Conservation (phyloP, 2,888 invertebrate genomes). For the Tetramorium bicarinatum region DNA sequence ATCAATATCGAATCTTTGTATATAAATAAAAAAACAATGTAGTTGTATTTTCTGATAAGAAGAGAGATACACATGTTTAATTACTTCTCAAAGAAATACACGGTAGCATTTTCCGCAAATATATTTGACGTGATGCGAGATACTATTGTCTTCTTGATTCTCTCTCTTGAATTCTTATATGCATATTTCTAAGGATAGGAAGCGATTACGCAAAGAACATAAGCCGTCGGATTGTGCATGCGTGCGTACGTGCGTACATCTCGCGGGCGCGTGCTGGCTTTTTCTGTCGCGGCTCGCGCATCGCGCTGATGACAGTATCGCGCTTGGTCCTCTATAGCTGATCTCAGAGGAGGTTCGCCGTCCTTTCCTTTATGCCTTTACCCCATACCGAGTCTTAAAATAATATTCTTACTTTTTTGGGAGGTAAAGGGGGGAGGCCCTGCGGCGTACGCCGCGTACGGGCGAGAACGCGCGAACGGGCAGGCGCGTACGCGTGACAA, state of each 20-base stretch:
- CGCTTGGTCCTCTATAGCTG: constrained; percentile 72
- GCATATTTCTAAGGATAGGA: not conserved
- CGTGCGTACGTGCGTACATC: constrained; percentile 19
- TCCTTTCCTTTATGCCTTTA: constrained; percentile 80
- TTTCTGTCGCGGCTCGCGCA: constrained; percentile 58
- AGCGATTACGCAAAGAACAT: constrained; percentile 10
- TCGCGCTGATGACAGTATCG: constrained; percentile 72
- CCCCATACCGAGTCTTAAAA: constrained; percentile 86
- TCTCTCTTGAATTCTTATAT: not conserved
- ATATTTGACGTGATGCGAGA: not conserved
- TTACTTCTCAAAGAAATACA: not conserved
- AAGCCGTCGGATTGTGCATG: not conserved
- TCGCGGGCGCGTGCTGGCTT: constrained; percentile 70
- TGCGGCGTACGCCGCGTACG: constrained; percentile 60
- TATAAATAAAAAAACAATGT: not conserved
- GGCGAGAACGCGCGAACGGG: constrained; percentile 5
- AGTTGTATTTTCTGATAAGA: not conserved
- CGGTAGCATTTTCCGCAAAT: not conserved
- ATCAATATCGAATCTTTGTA: not conserved
- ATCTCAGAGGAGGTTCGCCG: constrained; percentile 86
- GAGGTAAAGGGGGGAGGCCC: not conserved
- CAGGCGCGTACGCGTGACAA: constrained; percentile 74
- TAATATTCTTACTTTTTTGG: constrained; percentile 84
- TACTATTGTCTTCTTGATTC: not conserved
- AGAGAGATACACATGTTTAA: not conserved